Evolutionary conservation across 2,888 invertebrate genomes (phyloP), one percentile per base, ranked within the genome.

Genomic region (Polydrusus pterygomalis): DNA sequence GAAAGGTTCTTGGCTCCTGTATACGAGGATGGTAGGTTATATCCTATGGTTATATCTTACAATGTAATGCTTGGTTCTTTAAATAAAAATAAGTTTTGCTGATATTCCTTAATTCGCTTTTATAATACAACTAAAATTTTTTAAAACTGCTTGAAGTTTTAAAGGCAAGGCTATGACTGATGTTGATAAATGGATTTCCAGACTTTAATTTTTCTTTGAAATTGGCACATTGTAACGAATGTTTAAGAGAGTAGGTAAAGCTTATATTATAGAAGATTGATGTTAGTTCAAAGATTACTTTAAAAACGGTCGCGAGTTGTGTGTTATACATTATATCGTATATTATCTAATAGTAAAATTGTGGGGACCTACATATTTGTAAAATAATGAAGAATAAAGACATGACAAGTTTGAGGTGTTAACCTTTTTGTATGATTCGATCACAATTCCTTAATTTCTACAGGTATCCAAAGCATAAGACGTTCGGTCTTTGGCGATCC

Each of bases 1-100:
- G 93, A 93, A 83, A 90, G 97, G 54, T 95, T 96, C 86, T 88
- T 96, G 38, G 91, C 93, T 2, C 94, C 97, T 0, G 91, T 91
- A 58, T 97, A 97, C 88, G 91, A 94, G 45, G 97, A 97, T 86
- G 96, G 95, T 67, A 82, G 80, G 83, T 74, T 38, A 67, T n/a
- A 20, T 58, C 25, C 25, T 25, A 5, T 25, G 5, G 40, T 2
- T 40, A 2, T 40, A 7, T 40, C 2, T 3, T 25, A 25, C n/a
- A n/a, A n/a, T n/a, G n/a, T n/a, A n/a, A n/a, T n/a, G n/a, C n/a
- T n/a, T n/a, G n/a, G n/a, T n/a, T n/a, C n/a, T n/a, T n/a, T n/a
- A n/a, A n/a, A n/a, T n/a, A n/a, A n/a, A n/a, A n/a, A n/a, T n/a
- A n/a, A n/a, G n/a, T n/a, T n/a, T n/a, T n/a, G n/a, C n/a, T n/a